phyloP scores from a whole-genome alignment of 53 echinoderm and acorn worm species.

The Echinometra lucunter region DNA sequence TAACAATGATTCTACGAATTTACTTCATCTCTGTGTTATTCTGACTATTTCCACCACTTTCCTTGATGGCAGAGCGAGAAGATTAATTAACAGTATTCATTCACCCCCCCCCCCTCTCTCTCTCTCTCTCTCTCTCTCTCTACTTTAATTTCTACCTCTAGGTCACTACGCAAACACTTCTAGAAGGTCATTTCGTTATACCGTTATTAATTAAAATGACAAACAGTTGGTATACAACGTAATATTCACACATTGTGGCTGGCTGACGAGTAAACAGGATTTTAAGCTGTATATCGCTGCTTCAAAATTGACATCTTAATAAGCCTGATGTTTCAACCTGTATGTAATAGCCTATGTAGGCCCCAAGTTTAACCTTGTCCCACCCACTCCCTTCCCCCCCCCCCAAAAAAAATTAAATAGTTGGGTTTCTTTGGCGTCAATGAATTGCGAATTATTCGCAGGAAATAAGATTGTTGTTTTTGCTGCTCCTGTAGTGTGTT shows the following conservation, averaged over 20 bases:
- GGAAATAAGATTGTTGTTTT: no score
- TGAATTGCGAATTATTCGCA: no score
- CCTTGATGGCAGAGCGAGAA: constrained; percentile 7
- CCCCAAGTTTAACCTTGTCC: no score
- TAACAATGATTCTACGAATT: neutral
- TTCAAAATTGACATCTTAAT: neutral
- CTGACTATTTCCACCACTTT: neutral
- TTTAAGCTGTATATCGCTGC: neutral
- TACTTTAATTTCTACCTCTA: constrained; percentile 19
- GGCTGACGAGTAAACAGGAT: neutral
- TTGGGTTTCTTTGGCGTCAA: no score
- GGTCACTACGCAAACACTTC: constrained; percentile 32
- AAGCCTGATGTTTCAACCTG: no score
- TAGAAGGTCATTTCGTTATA: constrained; percentile 3
- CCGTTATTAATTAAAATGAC: constrained; percentile 5
- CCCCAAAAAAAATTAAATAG: no score
- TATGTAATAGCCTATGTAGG: no score
- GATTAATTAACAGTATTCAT: neutral
- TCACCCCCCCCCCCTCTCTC: neutral
- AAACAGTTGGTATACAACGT: neutral
- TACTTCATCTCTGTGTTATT: neutral
- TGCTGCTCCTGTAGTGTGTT: no score
- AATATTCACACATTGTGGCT: neutral
- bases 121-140: no score
- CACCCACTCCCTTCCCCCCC: no score